Conservation (phyloP, 2,888 invertebrate species). For the Eristalis tenax region DNA sequence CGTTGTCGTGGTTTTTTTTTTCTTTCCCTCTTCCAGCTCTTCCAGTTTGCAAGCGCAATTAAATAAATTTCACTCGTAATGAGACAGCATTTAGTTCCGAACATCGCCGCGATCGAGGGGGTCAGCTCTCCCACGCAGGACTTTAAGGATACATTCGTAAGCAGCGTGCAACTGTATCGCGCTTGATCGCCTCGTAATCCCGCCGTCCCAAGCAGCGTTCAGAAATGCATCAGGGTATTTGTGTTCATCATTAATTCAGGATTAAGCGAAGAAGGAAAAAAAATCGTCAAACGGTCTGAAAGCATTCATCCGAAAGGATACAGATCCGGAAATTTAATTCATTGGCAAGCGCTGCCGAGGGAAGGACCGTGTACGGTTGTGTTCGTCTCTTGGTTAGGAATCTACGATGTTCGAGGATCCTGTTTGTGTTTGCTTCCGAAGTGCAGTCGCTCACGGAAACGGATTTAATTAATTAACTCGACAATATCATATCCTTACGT, state of each 20-base stretch:
- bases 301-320: neutral
- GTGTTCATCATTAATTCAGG: neutral
- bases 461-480: slow-evolving; percentile 48
- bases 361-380: neutral
- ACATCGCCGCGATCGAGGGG: too few species aligned
- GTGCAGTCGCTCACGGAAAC: slow-evolving; percentile 9
- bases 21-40: neutral
- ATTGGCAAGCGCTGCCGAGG: neutral
- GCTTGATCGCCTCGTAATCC: neutral
- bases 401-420: neutral
- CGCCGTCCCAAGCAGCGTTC: neutral
- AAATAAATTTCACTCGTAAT: slow-evolving; percentile 38
- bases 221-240: neutral
- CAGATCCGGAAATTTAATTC: neutral
- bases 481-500: slow-evolving; percentile 12
- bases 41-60: slow-evolving; percentile 8
- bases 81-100: slow-evolving; percentile 7
- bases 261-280: neutral
- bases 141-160: neutral
- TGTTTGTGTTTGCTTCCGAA: slow-evolving; percentile 8
- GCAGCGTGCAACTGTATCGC: too few species aligned
- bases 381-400: neutral
- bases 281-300: neutral
- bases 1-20: neutral
- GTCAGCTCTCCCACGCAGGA: neutral